These are phyloP conservation scores for Pomacea canaliculata DNA, from an alignment of 2,888 invertebrate species.

Conservation along the genomic window DNA sequence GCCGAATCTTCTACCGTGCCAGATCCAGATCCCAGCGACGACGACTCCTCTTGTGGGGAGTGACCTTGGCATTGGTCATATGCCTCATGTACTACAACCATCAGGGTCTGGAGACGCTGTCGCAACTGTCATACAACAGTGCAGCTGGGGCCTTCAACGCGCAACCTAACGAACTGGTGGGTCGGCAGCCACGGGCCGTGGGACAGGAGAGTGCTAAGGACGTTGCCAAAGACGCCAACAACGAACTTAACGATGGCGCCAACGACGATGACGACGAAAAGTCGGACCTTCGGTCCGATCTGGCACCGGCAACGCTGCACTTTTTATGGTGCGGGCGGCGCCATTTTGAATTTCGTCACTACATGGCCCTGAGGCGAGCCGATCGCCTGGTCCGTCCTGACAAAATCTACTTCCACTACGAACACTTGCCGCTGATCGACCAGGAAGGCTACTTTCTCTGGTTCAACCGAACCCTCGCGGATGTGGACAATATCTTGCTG, in stretches of 20 bases:
- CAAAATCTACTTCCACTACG: slow-evolving; percentile 40
- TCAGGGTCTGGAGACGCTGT: slow-evolving; percentile 17
- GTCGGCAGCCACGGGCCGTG: slow-evolving; percentile 24
- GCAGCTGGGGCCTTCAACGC: slow-evolving; percentile 3
- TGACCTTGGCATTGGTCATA: slow-evolving; percentile 7
- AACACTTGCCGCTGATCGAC: slow-evolving; percentile 31
- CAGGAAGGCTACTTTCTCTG: slow-evolving; percentile 36
- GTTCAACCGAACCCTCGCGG: slow-evolving; percentile 36
- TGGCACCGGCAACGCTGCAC: slow-evolving; percentile 39
- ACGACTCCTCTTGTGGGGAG: slow-evolving; percentile 24
- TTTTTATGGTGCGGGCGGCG: slow-evolving; percentile 38
- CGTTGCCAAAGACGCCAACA: not conserved
- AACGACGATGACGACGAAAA: slow-evolving; percentile 26
- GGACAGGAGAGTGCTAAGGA: slow-evolving; percentile 24
- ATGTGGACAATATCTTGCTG: slow-evolving; percentile 35
- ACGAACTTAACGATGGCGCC: not conserved
- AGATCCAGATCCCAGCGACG: slow-evolving; percentile 30
- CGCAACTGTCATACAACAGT: slow-evolving; percentile 13
- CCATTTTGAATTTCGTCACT: slow-evolving; percentile 37
- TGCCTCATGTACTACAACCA: slow-evolving; percentile 29
- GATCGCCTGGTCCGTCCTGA: slow-evolving; percentile 38
- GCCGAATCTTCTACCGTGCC: slow-evolving; percentile 31
- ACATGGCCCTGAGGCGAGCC: slow-evolving; percentile 36
- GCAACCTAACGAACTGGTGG: slow-evolving; percentile 6
- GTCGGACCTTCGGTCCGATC: slow-evolving; percentile 36